Evolutionary conservation across 2,888 invertebrate genomes (phyloP).

Genomic region (Agrilus biguttatus): DNA sequence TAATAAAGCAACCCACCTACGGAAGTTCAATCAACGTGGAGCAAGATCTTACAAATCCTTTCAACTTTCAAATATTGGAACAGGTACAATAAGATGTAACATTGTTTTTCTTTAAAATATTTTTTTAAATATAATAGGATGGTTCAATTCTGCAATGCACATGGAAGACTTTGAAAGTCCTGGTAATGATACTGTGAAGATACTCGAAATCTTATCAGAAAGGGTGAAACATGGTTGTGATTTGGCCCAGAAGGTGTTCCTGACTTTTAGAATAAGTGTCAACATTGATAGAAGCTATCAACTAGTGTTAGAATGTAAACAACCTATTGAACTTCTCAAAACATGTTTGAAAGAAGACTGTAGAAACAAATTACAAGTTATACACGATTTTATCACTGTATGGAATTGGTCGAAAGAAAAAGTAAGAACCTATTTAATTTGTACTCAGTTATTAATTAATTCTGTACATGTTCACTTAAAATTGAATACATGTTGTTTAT

Average conservation of each 20-base stretch:
- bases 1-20: conserved; percentile 27
- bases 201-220: conserved; percentile 35
- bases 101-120: background rate
- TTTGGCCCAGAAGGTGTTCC: conserved; percentile 38
- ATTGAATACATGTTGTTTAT: too few species aligned
- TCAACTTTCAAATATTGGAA: conserved; percentile 19
- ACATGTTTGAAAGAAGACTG: conserved; percentile 38
- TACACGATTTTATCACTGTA: conserved; percentile 43
- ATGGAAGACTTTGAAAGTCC: conserved; percentile 12
- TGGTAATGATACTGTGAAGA: conserved; percentile 23
- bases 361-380: conserved; percentile 40
- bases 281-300: conserved; percentile 42
- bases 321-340: conserved; percentile 37
- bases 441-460: background rate
- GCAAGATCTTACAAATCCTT: conserved; percentile 23
- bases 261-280: conserved; percentile 40
- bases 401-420: conserved; percentile 38
- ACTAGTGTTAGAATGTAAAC: conserved; percentile 35
- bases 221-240: conserved; percentile 37
- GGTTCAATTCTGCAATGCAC: conserved; percentile 23
- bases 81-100: conserved; percentile 13
- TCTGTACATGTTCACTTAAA: too few species aligned
- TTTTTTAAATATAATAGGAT: conserved; percentile 1
- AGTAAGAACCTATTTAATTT: conserved; percentile 16
- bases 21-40: conserved; percentile 27